These are phyloP conservation scores for Agapostemon virescens DNA, from an alignment of 2,888 invertebrate species.

Conservation along the genomic window DNA sequence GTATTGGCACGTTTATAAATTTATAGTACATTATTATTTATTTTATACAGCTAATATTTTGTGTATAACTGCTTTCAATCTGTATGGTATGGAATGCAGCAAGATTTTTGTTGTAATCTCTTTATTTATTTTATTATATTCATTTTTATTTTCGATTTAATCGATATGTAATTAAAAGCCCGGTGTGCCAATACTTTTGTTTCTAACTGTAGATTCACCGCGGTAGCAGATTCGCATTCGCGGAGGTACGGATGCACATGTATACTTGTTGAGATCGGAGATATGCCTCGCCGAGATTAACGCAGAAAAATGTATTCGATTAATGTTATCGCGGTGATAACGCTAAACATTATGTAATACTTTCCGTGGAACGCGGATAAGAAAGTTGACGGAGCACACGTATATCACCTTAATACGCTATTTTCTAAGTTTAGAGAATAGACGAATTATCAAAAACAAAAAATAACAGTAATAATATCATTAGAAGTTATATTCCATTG, in stretches of 20 bases:
- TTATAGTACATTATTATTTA: neutral
- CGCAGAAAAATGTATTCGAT: constrained; percentile 13
- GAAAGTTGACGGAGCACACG: neutral
- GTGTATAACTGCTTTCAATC: neutral
- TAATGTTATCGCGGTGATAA: constrained; percentile 28
- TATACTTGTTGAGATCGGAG: constrained; percentile 27
- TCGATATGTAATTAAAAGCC: no score
- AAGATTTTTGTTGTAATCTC: neutral
- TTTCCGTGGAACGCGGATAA: neutral
- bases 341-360: constrained; percentile 19
- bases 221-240: constrained; percentile 15
- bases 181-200: neutral
- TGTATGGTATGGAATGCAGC: neutral
- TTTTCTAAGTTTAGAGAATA: neutral
- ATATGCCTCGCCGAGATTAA: neutral
- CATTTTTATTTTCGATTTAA: no score
- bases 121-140: neutral
- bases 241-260: constrained; percentile 3
- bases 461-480: neutral
- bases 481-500: neutral
- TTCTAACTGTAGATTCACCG: constrained; percentile 27
- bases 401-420: neutral
- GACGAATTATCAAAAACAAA: no score
- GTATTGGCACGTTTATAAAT: neutral
- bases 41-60: neutral